Evolutionary conservation across 2,888 invertebrate genomes (phyloP).

Genomic region (Entomobrya proxima): DNA sequence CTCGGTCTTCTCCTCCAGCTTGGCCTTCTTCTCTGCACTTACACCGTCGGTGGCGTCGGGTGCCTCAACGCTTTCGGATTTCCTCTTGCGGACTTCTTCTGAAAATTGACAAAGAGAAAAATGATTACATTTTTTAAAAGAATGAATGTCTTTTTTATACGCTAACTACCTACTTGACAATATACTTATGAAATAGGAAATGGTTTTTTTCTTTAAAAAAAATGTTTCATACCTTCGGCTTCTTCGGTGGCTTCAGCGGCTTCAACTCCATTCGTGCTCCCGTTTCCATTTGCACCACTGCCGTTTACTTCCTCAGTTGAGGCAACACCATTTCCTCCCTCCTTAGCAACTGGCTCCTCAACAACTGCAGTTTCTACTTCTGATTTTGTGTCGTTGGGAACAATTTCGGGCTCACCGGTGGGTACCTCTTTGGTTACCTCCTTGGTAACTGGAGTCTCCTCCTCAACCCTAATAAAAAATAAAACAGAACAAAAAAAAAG

Average conservation of each 20-base stretch:
- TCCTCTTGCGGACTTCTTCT: slow-evolving; percentile 71
- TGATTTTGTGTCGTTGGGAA: slow-evolving; percentile 33
- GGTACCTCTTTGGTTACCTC: slow-evolving; percentile 68
- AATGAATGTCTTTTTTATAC: not conserved
- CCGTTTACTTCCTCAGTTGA: slow-evolving; percentile 63
- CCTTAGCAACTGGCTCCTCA: slow-evolving; percentile 48
- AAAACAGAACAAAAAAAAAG: not conserved
- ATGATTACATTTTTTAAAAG: slow-evolving; percentile 1
- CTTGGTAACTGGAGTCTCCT: slow-evolving; percentile 55
- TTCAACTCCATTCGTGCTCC: slow-evolving; percentile 47
- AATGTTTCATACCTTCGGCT: too few species aligned
- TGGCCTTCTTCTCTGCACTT: slow-evolving; percentile 74
- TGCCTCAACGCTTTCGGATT: slow-evolving; percentile 69
- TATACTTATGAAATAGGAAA: not conserved
- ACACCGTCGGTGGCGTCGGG: slow-evolving; percentile 69
- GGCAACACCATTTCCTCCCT: slow-evolving; percentile 54
- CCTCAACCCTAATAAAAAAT: slow-evolving; percentile 47
- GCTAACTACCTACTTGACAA: not conserved
- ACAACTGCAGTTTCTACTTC: slow-evolving; percentile 26
- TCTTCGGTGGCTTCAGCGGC: slow-evolving; percentile 31
- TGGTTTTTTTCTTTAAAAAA: too few species aligned
- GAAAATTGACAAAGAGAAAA: slow-evolving; percentile 29
- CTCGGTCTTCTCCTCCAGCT: slow-evolving; percentile 73
- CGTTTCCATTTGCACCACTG: slow-evolving; percentile 57
- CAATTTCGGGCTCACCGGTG: slow-evolving; percentile 41